Evolutionary conservation across 2,113 vertebrate species (phyloP), one percentile per base, ranked within the genome.

Genomic region (Cavia porcellus): DNA sequence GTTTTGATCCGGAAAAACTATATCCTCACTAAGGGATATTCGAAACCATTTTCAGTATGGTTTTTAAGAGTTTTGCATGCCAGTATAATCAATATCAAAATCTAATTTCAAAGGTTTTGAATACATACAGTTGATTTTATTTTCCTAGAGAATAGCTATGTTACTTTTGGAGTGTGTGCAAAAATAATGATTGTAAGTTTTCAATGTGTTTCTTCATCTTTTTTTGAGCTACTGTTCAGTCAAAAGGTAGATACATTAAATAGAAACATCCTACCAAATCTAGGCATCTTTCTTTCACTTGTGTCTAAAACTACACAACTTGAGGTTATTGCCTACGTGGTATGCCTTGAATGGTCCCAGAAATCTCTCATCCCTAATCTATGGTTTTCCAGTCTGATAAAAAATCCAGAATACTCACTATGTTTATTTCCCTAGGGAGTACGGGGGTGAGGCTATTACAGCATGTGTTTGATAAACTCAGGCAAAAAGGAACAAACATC

Each of bases 1-100:
- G 72, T 96, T 93, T 92, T 82, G 50, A 90, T 42, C 35, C 72
- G 25, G 14, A n/a, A 55, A 79, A 62, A 24, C 24, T 7, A 55
- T 96, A 93, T 83, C 20, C 55, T 22, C 88, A 38, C 28, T 93
- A n/a, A 83, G 64, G 15, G 85, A 77, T 96, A 81, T 38, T 83
- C 22, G 88, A 89, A 90, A 35, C 1, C 14, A 47, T 62, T 30
- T 75, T 57, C 15, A 32, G 61, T 82, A 87, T 38, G 28, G 9
- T 32, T 89, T 77, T 28, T 62, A 86, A 91, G 38, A 64, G 13
- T 10, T 90, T 55, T 79, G 3, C 28, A 75, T 52, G 55, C 66
- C 82, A 62, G 20, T 10, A 55, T 22, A 82, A 77, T 52, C 70
- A 61, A 79, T 57, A 28, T 38, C 32, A 94, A 96, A 92, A 52